Evolutionary conservation across 2,113 vertebrate genomes (phyloP).

Genomic region (Pollachius pollachius): DNA sequence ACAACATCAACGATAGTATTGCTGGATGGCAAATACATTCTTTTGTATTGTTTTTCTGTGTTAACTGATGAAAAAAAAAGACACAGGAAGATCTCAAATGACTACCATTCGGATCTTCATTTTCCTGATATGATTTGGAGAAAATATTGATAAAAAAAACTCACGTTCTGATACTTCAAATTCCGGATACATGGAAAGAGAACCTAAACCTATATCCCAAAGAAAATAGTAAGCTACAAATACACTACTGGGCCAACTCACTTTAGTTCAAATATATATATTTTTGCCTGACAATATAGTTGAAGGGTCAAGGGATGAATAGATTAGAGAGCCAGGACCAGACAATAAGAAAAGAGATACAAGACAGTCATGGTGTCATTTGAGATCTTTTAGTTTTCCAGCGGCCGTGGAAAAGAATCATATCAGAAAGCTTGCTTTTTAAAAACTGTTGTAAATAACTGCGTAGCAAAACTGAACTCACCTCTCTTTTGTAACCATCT

Average conservation of each 20-base stretch:
- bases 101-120: background rate
- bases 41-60: conserved; percentile 82
- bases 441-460: conserved; percentile 91
- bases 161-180: too few species aligned
- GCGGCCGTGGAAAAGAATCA: conserved; percentile 40
- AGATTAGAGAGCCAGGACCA: too few species aligned
- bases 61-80: conserved; percentile 74
- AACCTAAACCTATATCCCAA: too few species aligned
- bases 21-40: conserved; percentile 49
- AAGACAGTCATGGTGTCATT: conserved; percentile 34
- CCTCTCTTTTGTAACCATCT: conserved; percentile 98
- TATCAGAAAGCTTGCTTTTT: conserved; percentile 96
- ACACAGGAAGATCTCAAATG: conserved; percentile 48
- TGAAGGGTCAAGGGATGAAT: too few species aligned
- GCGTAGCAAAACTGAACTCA: conserved; percentile 87
- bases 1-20: conserved; percentile 52
- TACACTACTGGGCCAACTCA: too few species aligned
- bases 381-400: conserved; percentile 43
- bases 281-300: too few species aligned
- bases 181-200: too few species aligned
- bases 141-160: too few species aligned
- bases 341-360: background rate
- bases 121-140: too few species aligned
- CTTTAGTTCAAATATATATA: too few species aligned
- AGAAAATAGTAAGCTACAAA: too few species aligned